These are phyloP conservation scores for Caenorhabditis japonica DNA, from an alignment of 2,888 invertebrate genomes.

Conservation along the genomic window DNA sequence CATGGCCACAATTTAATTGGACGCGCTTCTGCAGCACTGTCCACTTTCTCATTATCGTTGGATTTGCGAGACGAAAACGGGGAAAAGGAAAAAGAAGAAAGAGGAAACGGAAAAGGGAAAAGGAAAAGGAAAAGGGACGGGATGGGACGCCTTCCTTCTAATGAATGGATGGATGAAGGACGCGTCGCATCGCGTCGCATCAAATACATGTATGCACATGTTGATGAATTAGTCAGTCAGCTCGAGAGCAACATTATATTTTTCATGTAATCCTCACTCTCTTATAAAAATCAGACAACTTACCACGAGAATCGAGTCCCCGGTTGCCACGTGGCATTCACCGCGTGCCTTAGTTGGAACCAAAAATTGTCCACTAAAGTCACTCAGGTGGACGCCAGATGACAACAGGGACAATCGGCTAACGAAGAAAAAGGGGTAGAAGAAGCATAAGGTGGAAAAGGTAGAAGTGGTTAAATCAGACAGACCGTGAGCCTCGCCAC, in stretches of 20 bases:
- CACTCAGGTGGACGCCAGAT: conserved; percentile 60
- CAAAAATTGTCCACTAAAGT: conserved; percentile 60
- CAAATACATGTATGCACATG: conserved; percentile 24
- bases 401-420: conserved; percentile 14
- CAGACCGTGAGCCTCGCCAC: conserved; percentile 20
- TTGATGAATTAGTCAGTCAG: conserved; percentile 25
- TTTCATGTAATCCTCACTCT: no score
- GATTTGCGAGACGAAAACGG: conserved; percentile 31
- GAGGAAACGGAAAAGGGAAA: conserved; percentile 20
- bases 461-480: conserved; percentile 18
- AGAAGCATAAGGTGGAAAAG: conserved; percentile 11
- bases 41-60: conserved; percentile 46
- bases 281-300: no score
- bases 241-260: no score
- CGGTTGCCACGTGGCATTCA: conserved; percentile 68
- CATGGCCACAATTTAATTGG: conserved; percentile 37
- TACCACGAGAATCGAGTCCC: neutral
- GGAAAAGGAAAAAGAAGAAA: conserved; percentile 14
- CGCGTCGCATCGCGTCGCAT: conserved; percentile 16
- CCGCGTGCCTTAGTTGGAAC: conserved; percentile 73
- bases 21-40: conserved; percentile 15
- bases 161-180: conserved; percentile 35
- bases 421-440: neutral
- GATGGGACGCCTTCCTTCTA: conserved; percentile 31
- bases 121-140: conserved; percentile 10